These are phyloP conservation scores for Stenopsyche tienmushanensis DNA, from an alignment of 1,140 invertebrate species.

Conservation along the genomic window DNA sequence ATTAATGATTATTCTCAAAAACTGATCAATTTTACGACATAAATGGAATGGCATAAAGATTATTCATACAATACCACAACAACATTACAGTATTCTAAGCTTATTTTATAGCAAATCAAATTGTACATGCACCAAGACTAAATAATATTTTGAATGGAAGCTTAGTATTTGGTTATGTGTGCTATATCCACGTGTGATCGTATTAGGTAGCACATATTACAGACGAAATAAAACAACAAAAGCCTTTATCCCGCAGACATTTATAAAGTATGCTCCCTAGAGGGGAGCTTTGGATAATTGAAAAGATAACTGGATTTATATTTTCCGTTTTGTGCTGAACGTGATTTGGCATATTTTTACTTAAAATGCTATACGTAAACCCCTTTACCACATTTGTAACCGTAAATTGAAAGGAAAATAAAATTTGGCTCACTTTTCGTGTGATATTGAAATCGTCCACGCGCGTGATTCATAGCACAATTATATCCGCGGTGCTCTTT, in stretches of 20 bases:
- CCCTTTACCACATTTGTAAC: not conserved
- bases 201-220: conserved; percentile 12
- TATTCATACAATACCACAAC: too few relatives aligned
- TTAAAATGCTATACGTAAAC: not conserved
- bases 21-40: too few relatives aligned
- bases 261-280: conserved; percentile 9
- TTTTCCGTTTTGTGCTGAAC: conserved; percentile 23
- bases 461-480: too few relatives aligned
- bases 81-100: too few relatives aligned
- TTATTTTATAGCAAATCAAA: too few relatives aligned
- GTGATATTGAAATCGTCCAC: not conserved
- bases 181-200: not conserved
- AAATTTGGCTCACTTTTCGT: not conserved
- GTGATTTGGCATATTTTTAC: conserved; percentile 27
- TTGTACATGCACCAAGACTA: too few relatives aligned
- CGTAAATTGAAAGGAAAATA: conserved; percentile 7
- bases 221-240: conserved; percentile 14
- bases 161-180: too few relatives aligned
- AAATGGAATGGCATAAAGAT: too few relatives aligned
- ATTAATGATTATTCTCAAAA: too few relatives aligned
- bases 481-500: too few relatives aligned
- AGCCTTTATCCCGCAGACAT: conserved; percentile 15
- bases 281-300: conserved; percentile 13
- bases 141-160: too few relatives aligned
- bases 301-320: conserved; percentile 30